Evolutionary conservation across 2,797 vertebrate genomes (phyloP), one percentile per base, ranked within the genome.

Genomic region (Cyprinodon diabolis): DNA sequence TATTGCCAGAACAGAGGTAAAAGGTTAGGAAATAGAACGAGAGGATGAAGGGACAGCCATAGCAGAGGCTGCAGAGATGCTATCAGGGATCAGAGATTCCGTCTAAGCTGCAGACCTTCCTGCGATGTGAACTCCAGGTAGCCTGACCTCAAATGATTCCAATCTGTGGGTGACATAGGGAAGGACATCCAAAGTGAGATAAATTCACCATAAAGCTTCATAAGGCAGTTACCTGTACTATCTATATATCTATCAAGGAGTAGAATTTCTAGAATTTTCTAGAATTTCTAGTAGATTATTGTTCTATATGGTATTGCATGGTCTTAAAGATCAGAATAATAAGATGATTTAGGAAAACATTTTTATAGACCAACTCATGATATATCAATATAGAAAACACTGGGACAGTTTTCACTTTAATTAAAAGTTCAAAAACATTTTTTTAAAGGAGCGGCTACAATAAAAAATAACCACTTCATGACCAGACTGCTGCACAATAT

Each of bases 1-100:
- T 58, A 43, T 76, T 82, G 71, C 72, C 65, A 68, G 69, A 72
- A 77, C 60, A 80, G 72, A 51, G 71, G 48, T 82, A 74, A 66
- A 87, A 76, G 66, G 72, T 82, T 78, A 77, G 9, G 72, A 75
- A 85, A 85, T 45, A 86, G 78, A 84, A 79, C 77, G 75, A 60
- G 72, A 72, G 84, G 85, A 89, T 88, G 86, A 90, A 90, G 80
- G 85, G 77, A 82, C 86, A 74, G 72, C 70, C 81, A 54, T 80
- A 81, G 84, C 82, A 87, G 80, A 86, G 69, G 87, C 85, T 79
- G 76, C 78, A 87, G 81, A 89, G 91, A 93, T 90, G 82, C 80
- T 91, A 92, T 93, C 90, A 2, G 76, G 78, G 85, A 93, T 92
- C 89, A 90, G 86, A 91, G 87, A 90, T 85, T 86, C 78, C 69